phyloP scores from a whole-genome alignment of 2,888 invertebrate genomes.

The Autographa gamma region DNA sequence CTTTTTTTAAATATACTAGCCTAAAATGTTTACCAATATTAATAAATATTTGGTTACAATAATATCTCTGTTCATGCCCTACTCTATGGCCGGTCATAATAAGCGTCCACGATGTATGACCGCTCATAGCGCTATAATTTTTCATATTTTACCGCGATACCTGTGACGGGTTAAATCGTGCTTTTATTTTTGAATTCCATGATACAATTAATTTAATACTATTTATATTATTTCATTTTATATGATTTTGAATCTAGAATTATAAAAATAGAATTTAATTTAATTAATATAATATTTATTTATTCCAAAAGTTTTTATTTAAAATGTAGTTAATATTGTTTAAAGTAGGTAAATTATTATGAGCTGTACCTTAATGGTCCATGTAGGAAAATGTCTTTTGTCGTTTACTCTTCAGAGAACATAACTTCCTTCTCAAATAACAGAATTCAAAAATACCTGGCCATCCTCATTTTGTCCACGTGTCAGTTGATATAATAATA shows the following conservation, averaged over 20 bases:
- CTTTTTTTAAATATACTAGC: too few relatives aligned
- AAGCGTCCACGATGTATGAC: slow-evolving; percentile 61
- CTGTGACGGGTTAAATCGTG: slow-evolving; percentile 28
- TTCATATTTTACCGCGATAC: slow-evolving; percentile 54
- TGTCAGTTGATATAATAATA: slow-evolving; percentile 5
- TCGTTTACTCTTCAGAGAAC: too few relatives aligned
- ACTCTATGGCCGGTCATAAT: slow-evolving; percentile 54
- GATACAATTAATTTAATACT: slow-evolving; percentile 22
- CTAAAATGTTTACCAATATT: too few relatives aligned
- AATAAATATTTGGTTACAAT: background rate
- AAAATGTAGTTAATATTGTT: too few relatives aligned
- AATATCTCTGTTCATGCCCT: slow-evolving; percentile 6
- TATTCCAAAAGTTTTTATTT: too few relatives aligned
- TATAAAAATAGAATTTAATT: too few relatives aligned
- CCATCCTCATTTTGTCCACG: background rate
- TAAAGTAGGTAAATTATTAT: too few relatives aligned
- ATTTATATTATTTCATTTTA: slow-evolving; percentile 3
- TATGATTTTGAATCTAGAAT: too few relatives aligned
- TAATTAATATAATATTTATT: too few relatives aligned
- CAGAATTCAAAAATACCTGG: background rate
- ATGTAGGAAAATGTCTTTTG: too few relatives aligned
- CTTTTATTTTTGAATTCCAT: slow-evolving; percentile 24
- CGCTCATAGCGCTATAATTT: slow-evolving; percentile 63
- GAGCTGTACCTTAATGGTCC: too few relatives aligned
- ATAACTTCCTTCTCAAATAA: too few relatives aligned